Evolutionary conservation across 92 coral and sea anemone genomes (phyloP).

Genomic region (Blastomussa wellsi): DNA sequence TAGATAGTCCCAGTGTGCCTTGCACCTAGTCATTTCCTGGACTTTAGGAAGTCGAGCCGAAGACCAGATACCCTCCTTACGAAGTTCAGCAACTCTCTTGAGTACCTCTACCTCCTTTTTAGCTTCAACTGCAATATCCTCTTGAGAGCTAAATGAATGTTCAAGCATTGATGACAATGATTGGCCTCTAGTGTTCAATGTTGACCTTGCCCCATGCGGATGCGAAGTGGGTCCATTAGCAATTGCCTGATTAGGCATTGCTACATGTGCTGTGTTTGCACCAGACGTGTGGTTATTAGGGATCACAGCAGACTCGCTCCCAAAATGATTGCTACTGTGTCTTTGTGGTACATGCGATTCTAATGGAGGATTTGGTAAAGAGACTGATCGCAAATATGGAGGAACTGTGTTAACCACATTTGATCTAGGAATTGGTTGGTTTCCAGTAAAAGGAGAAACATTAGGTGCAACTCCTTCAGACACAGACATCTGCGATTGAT

Average conservation of each 20-base stretch:
- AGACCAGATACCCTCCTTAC: slow-evolving; percentile 99
- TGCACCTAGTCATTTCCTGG: slow-evolving; percentile 89
- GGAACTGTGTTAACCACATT: slow-evolving; percentile 52
- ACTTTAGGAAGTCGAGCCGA: slow-evolving; percentile 87
- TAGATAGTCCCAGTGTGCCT: slow-evolving; percentile 98
- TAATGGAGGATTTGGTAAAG: slow-evolving; percentile 69
- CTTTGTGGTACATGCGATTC: slow-evolving; percentile 6
- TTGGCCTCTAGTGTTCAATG: slow-evolving; percentile 55
- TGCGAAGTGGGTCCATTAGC: slow-evolving; percentile 69
- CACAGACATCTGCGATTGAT: slow-evolving; percentile 45
- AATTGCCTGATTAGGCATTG: slow-evolving; percentile 47
- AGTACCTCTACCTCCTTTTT: slow-evolving; percentile 93
- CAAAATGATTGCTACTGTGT: slow-evolving; percentile 38
- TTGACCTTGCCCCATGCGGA: slow-evolving; percentile 29
- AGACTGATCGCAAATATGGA: slow-evolving; percentile 71
- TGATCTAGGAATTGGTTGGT: slow-evolving; percentile 61
- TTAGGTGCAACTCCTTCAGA: slow-evolving; percentile 82
- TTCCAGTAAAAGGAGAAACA: slow-evolving; percentile 90
- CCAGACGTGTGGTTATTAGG: slow-evolving; percentile 29
- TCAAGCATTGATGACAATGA: slow-evolving; percentile 83
- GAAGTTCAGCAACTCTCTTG: slow-evolving; percentile 87
- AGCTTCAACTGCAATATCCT: slow-evolving; percentile 95
- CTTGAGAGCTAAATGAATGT: slow-evolving; percentile 83
- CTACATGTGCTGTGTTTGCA: slow-evolving; percentile 16
- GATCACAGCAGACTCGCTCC: not conserved